Conservation (phyloP, 2,113 vertebrate genomes). For the Irena cyanogastra region DNA sequence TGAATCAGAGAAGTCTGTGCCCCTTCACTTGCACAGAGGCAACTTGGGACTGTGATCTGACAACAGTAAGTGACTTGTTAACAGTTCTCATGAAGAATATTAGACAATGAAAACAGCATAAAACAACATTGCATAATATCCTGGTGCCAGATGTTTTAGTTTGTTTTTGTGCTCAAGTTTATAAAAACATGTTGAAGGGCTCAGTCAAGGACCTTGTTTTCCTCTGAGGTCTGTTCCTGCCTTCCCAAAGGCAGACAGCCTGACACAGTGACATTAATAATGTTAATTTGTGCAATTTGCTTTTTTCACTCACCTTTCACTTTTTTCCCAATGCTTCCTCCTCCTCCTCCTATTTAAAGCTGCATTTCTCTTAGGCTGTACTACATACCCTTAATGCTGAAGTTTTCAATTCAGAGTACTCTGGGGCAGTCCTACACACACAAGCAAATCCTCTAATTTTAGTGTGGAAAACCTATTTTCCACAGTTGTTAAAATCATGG, state of each 20-base stretch:
- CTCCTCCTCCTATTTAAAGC: neutral
- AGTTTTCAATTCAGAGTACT: neutral
- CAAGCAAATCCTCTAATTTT: neutral
- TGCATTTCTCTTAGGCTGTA: neutral
- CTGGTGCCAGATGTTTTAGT: constrained; percentile 40
- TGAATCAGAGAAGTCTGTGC: neutral
- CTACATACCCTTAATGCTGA: neutral
- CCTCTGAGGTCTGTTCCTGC: neutral
- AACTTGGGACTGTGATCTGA: neutral
- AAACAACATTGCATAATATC: constrained; percentile 36
- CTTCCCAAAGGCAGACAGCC: neutral
- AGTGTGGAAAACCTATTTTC: constrained; percentile 7
- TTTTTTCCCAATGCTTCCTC: neutral
- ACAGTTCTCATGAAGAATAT: neutral
- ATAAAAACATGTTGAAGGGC: constrained; percentile 18
- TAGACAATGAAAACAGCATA: constrained; percentile 18
- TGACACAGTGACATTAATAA: neutral
- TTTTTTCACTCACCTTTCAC: neutral
- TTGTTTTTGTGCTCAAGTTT: constrained; percentile 37
- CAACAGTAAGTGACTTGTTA: neutral
- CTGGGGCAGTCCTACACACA: neutral
- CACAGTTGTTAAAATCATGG: constrained; percentile 14
- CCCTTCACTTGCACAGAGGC: neutral
- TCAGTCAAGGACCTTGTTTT: neutral
- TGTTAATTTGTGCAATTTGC: neutral